Evolutionary conservation across 1,140 invertebrate genomes (phyloP).

Genomic region (Temnothorax curvispinosus): DNA sequence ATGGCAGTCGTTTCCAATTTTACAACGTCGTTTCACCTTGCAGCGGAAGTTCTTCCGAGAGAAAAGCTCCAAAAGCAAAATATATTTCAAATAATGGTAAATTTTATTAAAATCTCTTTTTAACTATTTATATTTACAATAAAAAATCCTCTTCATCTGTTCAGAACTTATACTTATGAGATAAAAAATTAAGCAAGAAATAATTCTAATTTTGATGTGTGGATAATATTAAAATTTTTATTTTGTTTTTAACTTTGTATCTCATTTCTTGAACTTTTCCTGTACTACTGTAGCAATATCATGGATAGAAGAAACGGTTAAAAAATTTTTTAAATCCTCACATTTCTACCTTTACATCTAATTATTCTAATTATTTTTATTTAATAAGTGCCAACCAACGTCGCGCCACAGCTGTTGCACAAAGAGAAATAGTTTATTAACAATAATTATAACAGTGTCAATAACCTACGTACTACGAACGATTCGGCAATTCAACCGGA

Average conservation of each 20-base stretch:
- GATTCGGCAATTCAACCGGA: constrained; percentile 23
- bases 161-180: neutral
- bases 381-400: neutral
- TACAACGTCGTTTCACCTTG: neutral
- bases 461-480: constrained; percentile 3
- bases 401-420: neutral
- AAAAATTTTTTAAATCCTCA: neutral
- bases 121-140: neutral
- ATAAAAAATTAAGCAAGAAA: neutral
- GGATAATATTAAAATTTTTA: neutral
- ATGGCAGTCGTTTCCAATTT: neutral
- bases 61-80: neutral
- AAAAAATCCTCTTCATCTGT: neutral
- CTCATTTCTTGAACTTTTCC: neutral
- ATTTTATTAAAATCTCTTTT: neutral
- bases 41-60: neutral
- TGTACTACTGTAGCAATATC: neutral
- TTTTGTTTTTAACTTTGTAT: neutral
- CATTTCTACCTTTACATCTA: neutral
- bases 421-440: constrained; percentile 26
- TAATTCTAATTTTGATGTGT: neutral
- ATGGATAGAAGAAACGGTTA: neutral
- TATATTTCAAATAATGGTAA: neutral
- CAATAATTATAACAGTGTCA: constrained; percentile 40
- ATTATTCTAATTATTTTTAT: constrained; percentile 5